Conservation (phyloP, 2,888 invertebrate species). For the Ectemnius lituratus region DNA sequence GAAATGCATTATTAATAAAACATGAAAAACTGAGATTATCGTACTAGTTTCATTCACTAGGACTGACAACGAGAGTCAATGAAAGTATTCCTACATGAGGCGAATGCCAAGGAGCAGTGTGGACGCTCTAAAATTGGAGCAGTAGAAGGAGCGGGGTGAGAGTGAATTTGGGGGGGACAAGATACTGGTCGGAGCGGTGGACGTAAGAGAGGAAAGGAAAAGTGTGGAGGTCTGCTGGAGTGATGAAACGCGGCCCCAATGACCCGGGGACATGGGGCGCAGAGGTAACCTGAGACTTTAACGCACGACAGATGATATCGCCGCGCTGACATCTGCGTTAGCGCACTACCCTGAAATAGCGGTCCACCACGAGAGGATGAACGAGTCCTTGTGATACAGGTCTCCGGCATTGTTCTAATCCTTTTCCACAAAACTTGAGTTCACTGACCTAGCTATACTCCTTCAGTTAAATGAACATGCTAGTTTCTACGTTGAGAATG, state of each 20-base stretch:
- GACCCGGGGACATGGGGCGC: slow-evolving; percentile 63
- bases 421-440: not conserved
- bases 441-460: not conserved
- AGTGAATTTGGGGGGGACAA: slow-evolving; percentile 48
- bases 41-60: not conserved
- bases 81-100: not conserved
- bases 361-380: slow-evolving; percentile 23
- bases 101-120: not conserved
- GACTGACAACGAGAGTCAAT: not conserved
- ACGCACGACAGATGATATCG: slow-evolving; percentile 66
- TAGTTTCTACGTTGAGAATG: too few relatives aligned
- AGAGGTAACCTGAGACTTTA: slow-evolving; percentile 69
- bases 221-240: slow-evolving; percentile 53
- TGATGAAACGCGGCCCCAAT: slow-evolving; percentile 66
- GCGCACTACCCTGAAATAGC: slow-evolving; percentile 60
- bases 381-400: too few relatives aligned
- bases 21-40: not conserved
- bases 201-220: slow-evolving; percentile 53
- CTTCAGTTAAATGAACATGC: not conserved
- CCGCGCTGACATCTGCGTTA: slow-evolving; percentile 72
- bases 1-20: too few relatives aligned
- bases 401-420: too few relatives aligned
- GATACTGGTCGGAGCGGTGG: slow-evolving; percentile 27
- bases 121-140: not conserved
- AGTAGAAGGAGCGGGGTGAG: slow-evolving; percentile 11